Base-by-base conservation (phyloP, 2,113 vertebrate species). In the Himantopus leucocephalus region DNA sequence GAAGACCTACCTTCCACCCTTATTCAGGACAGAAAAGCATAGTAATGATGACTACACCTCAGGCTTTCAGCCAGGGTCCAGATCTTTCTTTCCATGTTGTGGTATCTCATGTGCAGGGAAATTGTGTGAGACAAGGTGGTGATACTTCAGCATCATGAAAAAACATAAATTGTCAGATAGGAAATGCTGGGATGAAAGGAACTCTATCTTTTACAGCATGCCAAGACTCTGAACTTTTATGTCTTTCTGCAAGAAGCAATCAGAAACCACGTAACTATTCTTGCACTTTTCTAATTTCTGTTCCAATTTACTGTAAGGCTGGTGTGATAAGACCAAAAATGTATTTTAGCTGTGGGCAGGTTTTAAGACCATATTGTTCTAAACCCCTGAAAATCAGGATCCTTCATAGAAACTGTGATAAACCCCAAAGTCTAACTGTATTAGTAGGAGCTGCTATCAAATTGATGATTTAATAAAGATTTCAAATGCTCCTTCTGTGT, bases 331-430 rank as follows among this genome's bases (percentile, higher is more conserved):
- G 60, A 88, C 56, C 47, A 81, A 93, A 93, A 86, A 85, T 60
- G 35, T 81, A 52, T 71, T 91, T 94, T 91, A 92, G 39, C 64
- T 94, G 62, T 81, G 73, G 88, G 80, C 70, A 92, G 26, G 41
- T 92, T 94, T 97, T 94, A 95, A 94, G 48, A 91, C 14, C 24
- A 68, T 41, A 85, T 92, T 92, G 83, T 92, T 95, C 77, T 89
- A 94, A 92, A 88, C 3, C 14, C 35, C 55, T 91, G 83, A 72
- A 97, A 94, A 96, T 53, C 39, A 59, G n/a, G 16, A 52, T 92
- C 88, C 76, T 74, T 83, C 81, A 91, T 27, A 96, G 86, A 89
- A 45, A 43, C 24, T n/a, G 17, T 71, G 58, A 87, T 93, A 80
- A 92, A 95, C 24, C 22, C 39, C 8, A 8, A 72, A 87, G 55